Base-by-base conservation (phyloP, 2,888 invertebrate genomes). In the Agrypnus murinus region DNA sequence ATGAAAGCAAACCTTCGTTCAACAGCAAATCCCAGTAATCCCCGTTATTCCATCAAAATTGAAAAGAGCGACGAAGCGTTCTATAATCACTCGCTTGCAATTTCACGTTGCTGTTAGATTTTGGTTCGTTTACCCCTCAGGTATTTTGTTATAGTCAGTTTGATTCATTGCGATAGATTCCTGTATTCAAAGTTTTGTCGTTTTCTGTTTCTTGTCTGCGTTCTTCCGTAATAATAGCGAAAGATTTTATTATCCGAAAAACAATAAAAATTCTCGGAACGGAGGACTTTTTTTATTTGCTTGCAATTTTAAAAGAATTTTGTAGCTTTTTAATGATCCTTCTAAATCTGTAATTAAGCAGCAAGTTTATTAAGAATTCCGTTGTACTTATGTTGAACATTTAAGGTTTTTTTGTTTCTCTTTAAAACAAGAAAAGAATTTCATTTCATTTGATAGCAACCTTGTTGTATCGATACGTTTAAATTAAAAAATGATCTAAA, bases 21-120 rank as follows among this genome's bases (percentile, higher is more conserved):
- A 40, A 12, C 14, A 12, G 40, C 40, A 58, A 58, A 38, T 40
- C 25, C 10, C 12, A 58, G 17, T 58, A 58, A 58, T 58, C 58
- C 25, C 25, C 25, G 58, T 40, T 58, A 58, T 58, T 58, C 25
- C 40, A 58, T 58, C 58, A 25, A 40, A 58, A 58, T 58, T 58
- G 58, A 58, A 58, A 58, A 58, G 40, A 58, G 58, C 58, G 17
- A 19, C 40, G 58, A 58, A 40, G 19, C 58, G 40, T 40, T 40
- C 58, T 40, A 19, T 58, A 40, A 58, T 25, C 58, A 40, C 34
- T 12, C 50, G 50, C 19, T 46, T 15, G 50, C 31, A 50, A 50
- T 50, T 50, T 50, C 50, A 19, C 25, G 6, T 25, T 50, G 32
- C 50, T 50, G 25, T 25, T 19, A 15, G 31, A 36, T 25, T 58